phyloP scores from a whole-genome alignment of 1,140 invertebrate genomes.

The Polypedilum pembai region DNA sequence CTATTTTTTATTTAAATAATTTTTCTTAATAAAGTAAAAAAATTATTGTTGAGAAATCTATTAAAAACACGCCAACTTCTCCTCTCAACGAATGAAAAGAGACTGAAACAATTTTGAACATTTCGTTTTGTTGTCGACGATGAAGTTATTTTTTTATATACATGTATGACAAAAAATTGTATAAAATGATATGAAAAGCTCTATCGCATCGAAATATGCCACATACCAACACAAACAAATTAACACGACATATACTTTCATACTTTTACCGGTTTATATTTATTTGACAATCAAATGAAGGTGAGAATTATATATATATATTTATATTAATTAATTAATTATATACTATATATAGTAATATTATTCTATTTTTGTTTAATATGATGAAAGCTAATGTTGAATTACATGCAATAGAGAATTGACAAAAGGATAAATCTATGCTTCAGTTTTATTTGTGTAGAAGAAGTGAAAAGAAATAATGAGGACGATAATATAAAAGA shows the following conservation, averaged over 20 bases:
- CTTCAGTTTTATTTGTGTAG: too few relatives aligned
- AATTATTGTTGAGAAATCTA: neutral
- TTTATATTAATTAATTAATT: too few relatives aligned
- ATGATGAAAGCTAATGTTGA: too few relatives aligned
- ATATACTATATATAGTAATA: too few relatives aligned
- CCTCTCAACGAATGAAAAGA: constrained; percentile 5
- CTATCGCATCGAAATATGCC: constrained; percentile 4
- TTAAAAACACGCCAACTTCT: neutral
- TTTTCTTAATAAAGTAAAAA: too few relatives aligned
- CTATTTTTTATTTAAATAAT: neutral
- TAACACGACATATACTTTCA: neutral
- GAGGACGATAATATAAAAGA: too few relatives aligned
- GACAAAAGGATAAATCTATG: too few relatives aligned
- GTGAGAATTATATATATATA: too few relatives aligned
- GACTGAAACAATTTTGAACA: constrained; percentile 12
- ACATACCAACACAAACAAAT: neutral
- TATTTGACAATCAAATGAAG: neutral
- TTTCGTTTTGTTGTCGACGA: neutral
- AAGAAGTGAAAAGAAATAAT: too few relatives aligned
- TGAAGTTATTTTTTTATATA: neutral
- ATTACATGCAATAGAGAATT: too few relatives aligned
- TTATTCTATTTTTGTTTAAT: too few relatives aligned
- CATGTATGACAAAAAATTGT: constrained; percentile 11
- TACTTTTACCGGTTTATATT: neutral
- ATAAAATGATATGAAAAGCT: neutral